A percentile compares a stretch with the other conserved stretches of the same genome.
These are phyloP conservation scores for Planiliza haematocheilus DNA, from an alignment of 2,113 vertebrate genomes.

Conservation along the genomic window DNA sequence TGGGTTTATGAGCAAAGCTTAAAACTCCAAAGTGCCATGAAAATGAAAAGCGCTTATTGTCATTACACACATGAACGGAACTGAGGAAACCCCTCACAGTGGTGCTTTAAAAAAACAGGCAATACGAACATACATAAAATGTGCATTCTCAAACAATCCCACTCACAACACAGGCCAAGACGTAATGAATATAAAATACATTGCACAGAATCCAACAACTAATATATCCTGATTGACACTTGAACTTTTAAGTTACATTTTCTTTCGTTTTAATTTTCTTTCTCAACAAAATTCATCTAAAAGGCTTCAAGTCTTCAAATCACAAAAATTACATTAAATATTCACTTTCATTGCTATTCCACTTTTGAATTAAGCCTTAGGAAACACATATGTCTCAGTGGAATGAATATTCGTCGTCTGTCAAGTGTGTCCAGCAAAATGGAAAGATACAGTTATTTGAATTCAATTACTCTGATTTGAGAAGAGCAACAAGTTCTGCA, in stretches of 20 bases:
- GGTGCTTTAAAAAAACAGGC: no score
- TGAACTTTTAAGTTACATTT: no score
- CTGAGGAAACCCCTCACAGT: no score
- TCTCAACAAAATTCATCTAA: conserved; percentile 21
- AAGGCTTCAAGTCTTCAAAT: conserved; percentile 7
- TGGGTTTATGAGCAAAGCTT: not conserved
- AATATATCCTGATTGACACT: conserved; percentile 9
- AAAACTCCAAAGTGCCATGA: conserved; percentile 15
- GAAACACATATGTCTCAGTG: not conserved
- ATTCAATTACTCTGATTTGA: conserved; percentile 31
- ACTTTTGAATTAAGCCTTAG: conserved; percentile 31
- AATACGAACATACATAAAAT: no score
- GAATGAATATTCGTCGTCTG: conserved; percentile 35
- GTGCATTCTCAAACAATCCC: no score
- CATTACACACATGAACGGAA: no score
- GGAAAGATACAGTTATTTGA: conserved; percentile 15
- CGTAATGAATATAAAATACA: no score
- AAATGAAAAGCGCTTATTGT: no score
- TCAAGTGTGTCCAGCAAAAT: not conserved
- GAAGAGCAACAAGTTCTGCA: not conserved
- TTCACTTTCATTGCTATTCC: conserved; percentile 15
- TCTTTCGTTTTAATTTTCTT: conserved; percentile 33
- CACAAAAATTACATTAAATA: conserved; percentile 5
- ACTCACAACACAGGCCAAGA: no score
- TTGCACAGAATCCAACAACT: not conserved